Percentiles rank a stretch among this genome's conserved stretches.
Evolutionary conservation across 2,113 vertebrate genomes (phyloP).

Genomic region (Axis porcinus): DNA sequence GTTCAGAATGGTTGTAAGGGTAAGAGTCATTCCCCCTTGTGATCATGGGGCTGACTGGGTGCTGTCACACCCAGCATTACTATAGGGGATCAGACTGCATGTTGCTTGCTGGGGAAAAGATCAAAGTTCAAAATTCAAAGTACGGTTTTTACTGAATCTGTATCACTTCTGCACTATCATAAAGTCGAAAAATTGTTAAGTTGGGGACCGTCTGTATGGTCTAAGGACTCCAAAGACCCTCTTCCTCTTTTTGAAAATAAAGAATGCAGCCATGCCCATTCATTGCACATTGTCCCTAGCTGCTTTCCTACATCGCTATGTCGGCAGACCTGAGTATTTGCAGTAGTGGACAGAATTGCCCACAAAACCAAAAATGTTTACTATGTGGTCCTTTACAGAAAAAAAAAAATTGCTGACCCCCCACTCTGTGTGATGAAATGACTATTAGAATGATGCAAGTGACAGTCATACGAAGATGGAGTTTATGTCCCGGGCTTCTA

Average conservation of each 20-base stretch:
- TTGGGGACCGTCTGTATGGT: not conserved
- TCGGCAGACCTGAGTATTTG: not conserved
- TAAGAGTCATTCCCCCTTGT: not conserved
- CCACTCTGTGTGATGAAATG: not conserved
- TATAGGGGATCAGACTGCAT: not conserved
- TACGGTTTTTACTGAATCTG: not conserved
- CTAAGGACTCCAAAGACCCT: not conserved
- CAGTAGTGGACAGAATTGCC: not conserved
- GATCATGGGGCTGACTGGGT: not conserved
- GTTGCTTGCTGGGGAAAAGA: not conserved
- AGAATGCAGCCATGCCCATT: not conserved
- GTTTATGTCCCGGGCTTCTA: not conserved
- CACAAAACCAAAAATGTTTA: not conserved
- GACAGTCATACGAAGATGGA: not conserved
- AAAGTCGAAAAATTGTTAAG: not conserved
- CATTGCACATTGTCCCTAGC: not conserved
- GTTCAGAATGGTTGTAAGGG: not conserved
- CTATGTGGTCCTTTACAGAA: not conserved
- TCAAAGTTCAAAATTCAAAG: not conserved
- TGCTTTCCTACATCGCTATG: not conserved
- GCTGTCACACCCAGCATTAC: not conserved
- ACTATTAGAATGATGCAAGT: not conserved
- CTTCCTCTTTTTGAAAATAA: not conserved
- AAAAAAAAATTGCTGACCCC: not conserved
- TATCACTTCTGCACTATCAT: not conserved